Conservation (phyloP, 2,113 vertebrate genomes). For the Emydocephalus ijimae region DNA sequence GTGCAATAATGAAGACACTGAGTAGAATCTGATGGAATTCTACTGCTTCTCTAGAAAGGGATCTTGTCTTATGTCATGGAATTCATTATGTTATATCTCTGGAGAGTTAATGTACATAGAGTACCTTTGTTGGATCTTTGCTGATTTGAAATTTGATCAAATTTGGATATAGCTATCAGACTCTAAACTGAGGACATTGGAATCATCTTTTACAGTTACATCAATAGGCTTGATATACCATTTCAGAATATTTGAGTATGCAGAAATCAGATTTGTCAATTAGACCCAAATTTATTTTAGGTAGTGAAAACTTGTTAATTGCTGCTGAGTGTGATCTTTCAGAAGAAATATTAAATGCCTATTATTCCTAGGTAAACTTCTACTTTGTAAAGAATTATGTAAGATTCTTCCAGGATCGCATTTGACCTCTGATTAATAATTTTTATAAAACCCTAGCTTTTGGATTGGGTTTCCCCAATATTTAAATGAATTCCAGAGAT, state of each 20-base stretch:
- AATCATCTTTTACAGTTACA: not conserved
- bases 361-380: not conserved
- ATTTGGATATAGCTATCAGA: not conserved
- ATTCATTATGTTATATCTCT: not conserved
- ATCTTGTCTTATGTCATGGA: not conserved
- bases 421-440: not conserved
- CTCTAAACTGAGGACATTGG: not conserved
- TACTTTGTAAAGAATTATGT: not conserved
- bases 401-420: not conserved
- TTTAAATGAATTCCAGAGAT: not conserved
- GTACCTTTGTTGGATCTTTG: not conserved
- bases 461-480: not conserved
- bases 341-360: not conserved
- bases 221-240: not conserved
- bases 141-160: not conserved
- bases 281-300: not conserved
- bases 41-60: not conserved
- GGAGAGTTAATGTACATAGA: not conserved
- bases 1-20: not conserved
- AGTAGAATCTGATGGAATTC: not conserved
- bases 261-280: not conserved
- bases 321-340: not conserved
- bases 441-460: not conserved
- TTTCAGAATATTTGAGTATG: not conserved
- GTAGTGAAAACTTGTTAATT: not conserved